phyloP scores from a whole-genome alignment of 2,888 invertebrate species.

The Calameuta pallipes region DNA sequence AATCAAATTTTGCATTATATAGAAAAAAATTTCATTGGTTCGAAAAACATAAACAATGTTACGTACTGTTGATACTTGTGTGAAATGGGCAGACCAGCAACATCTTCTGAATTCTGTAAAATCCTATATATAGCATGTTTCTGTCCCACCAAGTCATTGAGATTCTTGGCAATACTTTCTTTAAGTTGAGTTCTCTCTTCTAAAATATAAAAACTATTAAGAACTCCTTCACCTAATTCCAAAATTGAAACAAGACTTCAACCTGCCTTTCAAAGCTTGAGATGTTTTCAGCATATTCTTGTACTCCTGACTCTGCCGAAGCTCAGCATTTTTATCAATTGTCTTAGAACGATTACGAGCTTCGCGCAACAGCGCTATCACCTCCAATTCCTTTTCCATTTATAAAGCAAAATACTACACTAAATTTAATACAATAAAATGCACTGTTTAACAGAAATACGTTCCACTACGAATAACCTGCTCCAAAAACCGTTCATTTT shows the following conservation, averaged over 20 bases:
- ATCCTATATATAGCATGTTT: slow-evolving; percentile 45
- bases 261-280: slow-evolving; percentile 25
- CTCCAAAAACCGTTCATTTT: background rate
- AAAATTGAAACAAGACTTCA: slow-evolving; percentile 9
- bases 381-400: slow-evolving; percentile 18
- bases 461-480: background rate
- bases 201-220: slow-evolving; percentile 12
- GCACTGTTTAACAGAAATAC: background rate
- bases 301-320: slow-evolving; percentile 13
- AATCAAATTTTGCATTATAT: background rate
- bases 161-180: slow-evolving; percentile 40
- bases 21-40: background rate
- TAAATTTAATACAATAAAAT: background rate
- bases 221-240: background rate
- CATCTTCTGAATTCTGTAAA: slow-evolving; percentile 34
- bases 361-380: slow-evolving; percentile 23
- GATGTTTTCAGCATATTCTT: slow-evolving; percentile 8
- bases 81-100: slow-evolving; percentile 47
- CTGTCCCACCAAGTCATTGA: slow-evolving; percentile 38
- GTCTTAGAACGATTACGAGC: slow-evolving; percentile 12
- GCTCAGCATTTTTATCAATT: slow-evolving; percentile 8
- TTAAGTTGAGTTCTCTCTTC: slow-evolving; percentile 25
- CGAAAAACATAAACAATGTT: background rate
- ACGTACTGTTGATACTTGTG: slow-evolving; percentile 45
- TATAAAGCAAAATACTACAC: background rate